A percentile compares a stretch with the other conserved stretches of the same genome.
Evolutionary conservation across 2,888 invertebrate species (phyloP).

Genomic region (Dasysyrphus albostriatus): DNA sequence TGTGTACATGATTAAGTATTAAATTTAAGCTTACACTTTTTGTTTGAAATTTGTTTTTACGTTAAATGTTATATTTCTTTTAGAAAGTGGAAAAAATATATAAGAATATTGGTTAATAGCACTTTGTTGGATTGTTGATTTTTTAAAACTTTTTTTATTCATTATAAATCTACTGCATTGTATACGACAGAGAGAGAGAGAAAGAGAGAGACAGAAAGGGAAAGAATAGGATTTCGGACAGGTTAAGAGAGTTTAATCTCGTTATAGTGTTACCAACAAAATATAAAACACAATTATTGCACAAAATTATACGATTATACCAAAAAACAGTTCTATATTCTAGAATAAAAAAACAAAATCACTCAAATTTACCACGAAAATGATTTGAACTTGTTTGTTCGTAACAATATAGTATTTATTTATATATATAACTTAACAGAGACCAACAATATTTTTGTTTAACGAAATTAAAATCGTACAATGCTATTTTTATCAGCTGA

Average conservation of each 20-base stretch:
- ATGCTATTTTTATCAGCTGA: constrained; percentile 30
- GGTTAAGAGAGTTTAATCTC: constrained; percentile 10
- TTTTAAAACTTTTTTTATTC: constrained; percentile 7
- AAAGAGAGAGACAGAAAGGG: not conserved
- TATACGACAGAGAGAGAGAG: constrained; percentile 33
- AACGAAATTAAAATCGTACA: constrained; percentile 12
- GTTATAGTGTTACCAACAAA: constrained; percentile 11
- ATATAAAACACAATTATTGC: constrained; percentile 46
- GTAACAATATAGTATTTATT: constrained; percentile 31
- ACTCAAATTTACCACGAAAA: constrained; percentile 32
- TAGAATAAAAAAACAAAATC: constrained; percentile 21
- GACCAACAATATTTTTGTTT: constrained; percentile 13
- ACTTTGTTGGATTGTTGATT: constrained; percentile 68
- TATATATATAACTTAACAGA: constrained; percentile 5
- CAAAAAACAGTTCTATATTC: constrained; percentile 12
- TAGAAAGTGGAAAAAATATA: constrained; percentile 55
- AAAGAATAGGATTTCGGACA: constrained; percentile 5
- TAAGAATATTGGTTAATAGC: constrained; percentile 71
- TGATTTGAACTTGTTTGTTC: constrained; percentile 38
- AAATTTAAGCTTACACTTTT: constrained; percentile 59
- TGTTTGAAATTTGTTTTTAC: constrained; percentile 24
- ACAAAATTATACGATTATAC: constrained; percentile 36
- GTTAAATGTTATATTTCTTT: constrained; percentile 29
- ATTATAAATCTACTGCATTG: constrained; percentile 52
- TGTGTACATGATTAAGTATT: constrained; percentile 56